Evolutionary conservation across 2,888 invertebrate species (phyloP).

Genomic region (Pandemis heparana): DNA sequence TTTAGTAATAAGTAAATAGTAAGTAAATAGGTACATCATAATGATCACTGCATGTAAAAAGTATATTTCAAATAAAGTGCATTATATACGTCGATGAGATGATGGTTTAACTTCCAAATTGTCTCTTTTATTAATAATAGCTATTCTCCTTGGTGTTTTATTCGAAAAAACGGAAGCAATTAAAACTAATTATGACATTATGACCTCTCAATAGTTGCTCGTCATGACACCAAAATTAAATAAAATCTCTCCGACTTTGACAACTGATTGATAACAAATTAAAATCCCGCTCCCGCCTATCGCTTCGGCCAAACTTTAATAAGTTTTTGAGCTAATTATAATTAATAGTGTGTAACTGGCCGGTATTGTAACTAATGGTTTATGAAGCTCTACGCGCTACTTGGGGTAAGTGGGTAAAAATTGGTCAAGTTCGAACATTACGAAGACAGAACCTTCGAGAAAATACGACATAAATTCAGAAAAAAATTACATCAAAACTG

Average conservation of each 20-base stretch:
- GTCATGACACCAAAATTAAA: background rate
- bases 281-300: slow-evolving; percentile 46
- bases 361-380: slow-evolving; percentile 76
- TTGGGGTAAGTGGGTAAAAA: slow-evolving; percentile 53
- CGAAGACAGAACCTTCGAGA: background rate
- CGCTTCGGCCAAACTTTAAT: slow-evolving; percentile 51
- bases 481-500: too few relatives aligned
- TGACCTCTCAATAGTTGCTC: background rate
- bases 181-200: background rate
- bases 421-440: slow-evolving; percentile 15
- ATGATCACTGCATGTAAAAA: too few relatives aligned
- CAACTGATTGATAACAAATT: slow-evolving; percentile 26
- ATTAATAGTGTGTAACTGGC: slow-evolving; percentile 78
- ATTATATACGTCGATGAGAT: too few relatives aligned
- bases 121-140: background rate
- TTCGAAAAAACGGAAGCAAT: background rate
- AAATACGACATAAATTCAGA: too few relatives aligned
- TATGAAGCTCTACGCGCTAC: slow-evolving; percentile 67
- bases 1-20: too few relatives aligned
- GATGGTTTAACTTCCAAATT: background rate
- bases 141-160: background rate
- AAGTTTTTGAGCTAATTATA: slow-evolving; percentile 76
- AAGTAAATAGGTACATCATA: too few relatives aligned
- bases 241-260: background rate
- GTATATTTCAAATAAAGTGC: too few relatives aligned